These are phyloP conservation scores for Podarcis siculus DNA, from an alignment of 2,797 vertebrate genomes.

Conservation along the genomic window DNA sequence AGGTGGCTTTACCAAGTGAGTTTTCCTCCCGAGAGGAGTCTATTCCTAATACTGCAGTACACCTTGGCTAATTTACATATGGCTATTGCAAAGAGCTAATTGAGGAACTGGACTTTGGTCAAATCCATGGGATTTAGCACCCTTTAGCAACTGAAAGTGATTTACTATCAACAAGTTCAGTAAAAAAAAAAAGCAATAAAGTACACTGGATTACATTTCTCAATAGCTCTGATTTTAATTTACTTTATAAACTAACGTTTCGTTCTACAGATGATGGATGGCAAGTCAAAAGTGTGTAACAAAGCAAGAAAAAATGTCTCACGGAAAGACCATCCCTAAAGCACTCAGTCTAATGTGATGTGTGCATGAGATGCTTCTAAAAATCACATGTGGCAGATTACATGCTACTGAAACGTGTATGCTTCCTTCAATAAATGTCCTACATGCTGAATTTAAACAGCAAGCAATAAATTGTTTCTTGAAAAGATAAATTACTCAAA, in stretches of 20 bases:
- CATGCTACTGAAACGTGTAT: not conserved
- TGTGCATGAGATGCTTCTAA: conserved; percentile 13
- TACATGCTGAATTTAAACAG: conserved; percentile 25
- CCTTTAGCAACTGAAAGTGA: not conserved
- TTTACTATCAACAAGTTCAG: not conserved
- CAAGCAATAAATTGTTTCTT: conserved; percentile 38
- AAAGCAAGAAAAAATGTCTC: not conserved
- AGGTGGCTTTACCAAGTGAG: not conserved
- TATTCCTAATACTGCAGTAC: not conserved
- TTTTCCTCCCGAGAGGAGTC: not conserved
- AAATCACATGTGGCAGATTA: conserved; percentile 29
- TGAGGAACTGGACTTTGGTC: not conserved
- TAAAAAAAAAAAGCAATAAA: not conserved
- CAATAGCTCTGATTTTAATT: not conserved
- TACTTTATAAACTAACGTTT: not conserved
- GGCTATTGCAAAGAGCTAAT: not conserved
- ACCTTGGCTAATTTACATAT: not conserved
- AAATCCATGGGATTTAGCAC: no score
- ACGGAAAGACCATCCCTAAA: not conserved
- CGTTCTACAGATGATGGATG: not conserved
- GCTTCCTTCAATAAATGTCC: conserved; percentile 9
- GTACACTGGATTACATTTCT: not conserved
- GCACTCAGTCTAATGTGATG: not conserved
- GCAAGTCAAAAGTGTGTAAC: not conserved
- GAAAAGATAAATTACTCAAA: conserved; percentile 37